phyloP scores from a whole-genome alignment of 2,797 vertebrate genomes.

The Liasis olivaceus region DNA sequence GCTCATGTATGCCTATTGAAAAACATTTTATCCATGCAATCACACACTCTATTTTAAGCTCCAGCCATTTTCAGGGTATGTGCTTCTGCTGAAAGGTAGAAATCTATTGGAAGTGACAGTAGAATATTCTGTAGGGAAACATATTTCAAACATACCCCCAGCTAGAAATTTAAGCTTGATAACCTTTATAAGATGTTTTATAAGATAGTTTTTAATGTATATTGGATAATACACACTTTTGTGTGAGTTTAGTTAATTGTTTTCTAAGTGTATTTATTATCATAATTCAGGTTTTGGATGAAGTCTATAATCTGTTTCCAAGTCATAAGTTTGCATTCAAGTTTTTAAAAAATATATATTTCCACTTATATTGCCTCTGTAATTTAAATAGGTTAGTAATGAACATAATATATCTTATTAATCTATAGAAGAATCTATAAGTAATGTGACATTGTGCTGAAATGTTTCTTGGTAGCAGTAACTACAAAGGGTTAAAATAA shows the following conservation, averaged over 20 bases:
- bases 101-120: background rate
- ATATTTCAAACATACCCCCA: background rate
- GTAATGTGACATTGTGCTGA: too few species aligned
- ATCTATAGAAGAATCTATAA: too few species aligned
- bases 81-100: background rate
- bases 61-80: background rate
- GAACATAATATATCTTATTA: too few species aligned
- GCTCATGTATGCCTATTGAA: background rate
- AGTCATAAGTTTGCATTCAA: too few species aligned
- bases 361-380: too few species aligned
- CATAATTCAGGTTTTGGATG: background rate
- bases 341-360: too few species aligned
- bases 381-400: too few species aligned
- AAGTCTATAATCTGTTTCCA: background rate
- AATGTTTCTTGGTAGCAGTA: too few species aligned
- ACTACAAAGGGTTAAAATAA: too few species aligned
- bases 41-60: background rate
- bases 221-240: background rate
- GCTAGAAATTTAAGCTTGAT: background rate
- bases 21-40: too few species aligned
- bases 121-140: background rate
- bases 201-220: background rate
- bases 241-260: background rate
- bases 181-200: background rate
- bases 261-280: background rate